Percentiles rank a stretch among this genome's conserved stretches.
Conservation (phyloP, 1,140 invertebrate genomes). For the Matsumurasca onukii region DNA sequence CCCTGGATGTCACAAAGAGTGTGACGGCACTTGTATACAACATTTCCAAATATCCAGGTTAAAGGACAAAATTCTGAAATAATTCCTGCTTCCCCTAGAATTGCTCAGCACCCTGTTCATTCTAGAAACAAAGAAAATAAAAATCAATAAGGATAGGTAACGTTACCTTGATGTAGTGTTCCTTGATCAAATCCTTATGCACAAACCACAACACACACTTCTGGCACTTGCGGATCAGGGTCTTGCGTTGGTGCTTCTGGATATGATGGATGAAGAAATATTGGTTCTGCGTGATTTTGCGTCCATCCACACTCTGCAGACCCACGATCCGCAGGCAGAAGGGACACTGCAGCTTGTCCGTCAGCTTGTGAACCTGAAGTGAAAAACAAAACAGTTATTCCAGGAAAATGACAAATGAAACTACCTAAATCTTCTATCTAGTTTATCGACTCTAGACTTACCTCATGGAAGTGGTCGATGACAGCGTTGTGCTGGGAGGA, state of each 20-base stretch:
- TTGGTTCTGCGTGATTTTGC: conserved; percentile 34
- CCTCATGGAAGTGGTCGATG: conserved; percentile 69
- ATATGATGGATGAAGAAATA: conserved; percentile 44
- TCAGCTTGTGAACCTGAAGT: conserved; percentile 56
- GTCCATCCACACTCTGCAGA: conserved; percentile 38
- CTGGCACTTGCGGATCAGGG: conserved; percentile 61
- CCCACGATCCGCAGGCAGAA: conserved; percentile 65
- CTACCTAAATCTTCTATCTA: not conserved
- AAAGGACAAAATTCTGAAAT: too few relatives aligned
- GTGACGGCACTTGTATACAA: too few relatives aligned
- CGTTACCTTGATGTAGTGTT: conserved; percentile 49
- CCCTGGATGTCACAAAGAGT: too few relatives aligned
- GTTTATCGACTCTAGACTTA: conserved; percentile 25
- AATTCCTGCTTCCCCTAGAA: too few relatives aligned
- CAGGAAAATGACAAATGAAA: not conserved
- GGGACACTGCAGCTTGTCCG: conserved; percentile 66
- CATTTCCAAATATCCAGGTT: too few relatives aligned
- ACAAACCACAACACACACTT: conserved; percentile 71
- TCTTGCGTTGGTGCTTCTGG: conserved; percentile 50
- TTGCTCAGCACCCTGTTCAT: too few relatives aligned
- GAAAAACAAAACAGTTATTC: not conserved
- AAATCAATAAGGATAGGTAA: too few relatives aligned
- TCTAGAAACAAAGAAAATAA: too few relatives aligned
- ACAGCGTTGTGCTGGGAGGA: conserved; percentile 72
- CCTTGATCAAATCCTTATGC: conserved; percentile 57